Evolutionary conservation across 1,140 invertebrate genomes (phyloP).

Genomic region (Telenomus remus): DNA sequence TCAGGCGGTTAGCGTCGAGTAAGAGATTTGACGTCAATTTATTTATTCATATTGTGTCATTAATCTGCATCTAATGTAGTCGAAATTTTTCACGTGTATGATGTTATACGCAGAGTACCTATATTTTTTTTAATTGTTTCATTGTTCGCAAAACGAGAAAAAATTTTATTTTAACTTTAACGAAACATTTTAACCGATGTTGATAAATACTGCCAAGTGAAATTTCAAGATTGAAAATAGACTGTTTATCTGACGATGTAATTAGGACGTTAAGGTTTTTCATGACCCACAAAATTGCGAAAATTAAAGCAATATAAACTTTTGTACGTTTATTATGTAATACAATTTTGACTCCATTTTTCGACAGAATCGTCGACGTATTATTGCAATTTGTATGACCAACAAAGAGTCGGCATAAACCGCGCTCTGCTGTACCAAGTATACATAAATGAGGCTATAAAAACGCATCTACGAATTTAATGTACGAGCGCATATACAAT

Average conservation of each 20-base stretch:
- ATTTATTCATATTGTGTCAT: constrained; percentile 39
- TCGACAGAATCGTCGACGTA: constrained; percentile 48
- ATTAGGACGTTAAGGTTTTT: constrained; percentile 41
- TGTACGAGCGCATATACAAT: constrained; percentile 44
- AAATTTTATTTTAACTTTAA: constrained; percentile 12
- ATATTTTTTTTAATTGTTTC: too few species aligned
- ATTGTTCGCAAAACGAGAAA: constrained; percentile 1
- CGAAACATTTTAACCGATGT: neutral
- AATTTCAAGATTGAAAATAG: constrained; percentile 20
- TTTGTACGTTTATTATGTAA: constrained; percentile 39
- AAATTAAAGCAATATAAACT: constrained; percentile 23
- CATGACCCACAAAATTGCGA: constrained; percentile 11
- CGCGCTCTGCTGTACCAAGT: constrained; percentile 47
- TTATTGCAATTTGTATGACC: constrained; percentile 46
- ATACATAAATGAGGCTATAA: constrained; percentile 58
- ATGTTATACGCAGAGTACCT: too few species aligned
- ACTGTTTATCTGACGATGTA: constrained; percentile 41
- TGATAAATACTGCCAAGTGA: constrained; percentile 28
- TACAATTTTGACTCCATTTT: constrained; percentile 39
- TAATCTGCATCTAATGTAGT: constrained; percentile 33
- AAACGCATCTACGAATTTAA: constrained; percentile 56
- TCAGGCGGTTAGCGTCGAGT: constrained; percentile 21
- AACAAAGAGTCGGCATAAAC: constrained; percentile 46
- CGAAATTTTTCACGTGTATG: constrained; percentile 4
- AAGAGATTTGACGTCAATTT: constrained; percentile 18